Evolutionary conservation across 53 echinoderm and acorn worm genomes (phyloP), one percentile per base, ranked within the genome.

Genomic region (Stichopus horrens): DNA sequence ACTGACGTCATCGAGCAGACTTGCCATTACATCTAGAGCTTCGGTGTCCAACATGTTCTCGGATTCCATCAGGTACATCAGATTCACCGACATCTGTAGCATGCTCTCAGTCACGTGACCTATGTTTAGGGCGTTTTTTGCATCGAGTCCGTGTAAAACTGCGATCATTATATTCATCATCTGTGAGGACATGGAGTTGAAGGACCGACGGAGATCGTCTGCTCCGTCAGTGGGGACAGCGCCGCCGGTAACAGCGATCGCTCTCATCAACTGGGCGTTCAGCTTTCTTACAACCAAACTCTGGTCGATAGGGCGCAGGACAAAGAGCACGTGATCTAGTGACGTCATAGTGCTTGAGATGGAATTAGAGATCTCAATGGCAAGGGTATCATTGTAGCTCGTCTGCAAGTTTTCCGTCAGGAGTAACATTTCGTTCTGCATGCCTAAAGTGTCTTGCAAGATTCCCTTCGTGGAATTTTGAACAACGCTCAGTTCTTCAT

Each of bases 141-240:
- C 73, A 74, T 96, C 93, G 60, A 95, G 57, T 65, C 93, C 91
- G 58, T 96, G 93, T 90, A 96, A 92, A 9, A 92, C 80, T 9
- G 90, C 79, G 11, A 95, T 60, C 23, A 92, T 88, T 5, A 96
- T 89, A 73, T 95, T 93, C 88, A 96, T 89, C 65, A 95, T 57
- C 52, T 93, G 92, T 7, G 92, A 92, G 18, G 93, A 93, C 82
- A 96, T 91, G 23, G 84, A 66, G 74, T 85, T 88, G 58, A 86
- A 78, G 52, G 92, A 89, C 54, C 65, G 9, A 54, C 21, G 21
- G 57, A 88, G 59, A 6, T 76, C 85, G 19, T 56, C 19, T 14
- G 83, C 56, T 53, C 60, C 74, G 23, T 83, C 66, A 10, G 88
- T 83, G 5, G 78, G 2, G 56, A 68, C 57, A 8, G 86, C 76